These are phyloP conservation scores for Saimiri boliviensis DNA, from an alignment of 2,113 vertebrate species.

Conservation along the genomic window DNA sequence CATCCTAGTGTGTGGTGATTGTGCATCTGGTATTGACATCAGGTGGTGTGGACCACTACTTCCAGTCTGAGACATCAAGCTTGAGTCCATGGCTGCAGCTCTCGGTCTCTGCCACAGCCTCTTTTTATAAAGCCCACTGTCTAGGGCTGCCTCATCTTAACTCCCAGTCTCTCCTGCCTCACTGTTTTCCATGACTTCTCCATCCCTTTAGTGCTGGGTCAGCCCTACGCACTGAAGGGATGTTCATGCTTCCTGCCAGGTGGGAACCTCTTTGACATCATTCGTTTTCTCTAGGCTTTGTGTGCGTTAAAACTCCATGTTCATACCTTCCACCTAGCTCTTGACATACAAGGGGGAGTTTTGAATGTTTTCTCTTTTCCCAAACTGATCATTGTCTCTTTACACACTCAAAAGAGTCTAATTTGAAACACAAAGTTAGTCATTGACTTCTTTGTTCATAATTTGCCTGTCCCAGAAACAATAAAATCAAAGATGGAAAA, in stretches of 20 bases:
- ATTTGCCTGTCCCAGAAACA: not conserved
- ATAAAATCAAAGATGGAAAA: not conserved
- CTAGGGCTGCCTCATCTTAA: too few species aligned
- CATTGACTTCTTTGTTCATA: not conserved
- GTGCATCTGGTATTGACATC: not conserved
- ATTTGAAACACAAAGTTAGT: not conserved
- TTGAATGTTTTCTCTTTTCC: fast-evolving
- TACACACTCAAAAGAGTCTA: not conserved
- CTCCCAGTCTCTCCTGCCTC: not conserved
- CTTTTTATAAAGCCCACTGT: not conserved
- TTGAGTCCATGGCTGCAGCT: not conserved
- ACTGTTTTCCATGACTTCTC: not conserved
- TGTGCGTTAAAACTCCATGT: not conserved
- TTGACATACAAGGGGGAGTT: not conserved
- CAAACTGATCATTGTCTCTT: not conserved
- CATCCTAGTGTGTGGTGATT: fast-evolving
- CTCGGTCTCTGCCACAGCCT: too few species aligned
- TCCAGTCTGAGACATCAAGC: not conserved
- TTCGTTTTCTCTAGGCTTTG: not conserved
- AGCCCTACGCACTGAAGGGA: not conserved
- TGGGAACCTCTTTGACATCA: not conserved
- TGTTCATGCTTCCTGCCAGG: not conserved
- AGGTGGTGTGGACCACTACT: not conserved
- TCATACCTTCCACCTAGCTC: not conserved
- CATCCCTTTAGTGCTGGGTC: not conserved